A percentile compares a stretch with the other conserved stretches of the same genome.
phyloP scores from a whole-genome alignment of 2,888 invertebrate genomes.

The Phaedon cochleariae region DNA sequence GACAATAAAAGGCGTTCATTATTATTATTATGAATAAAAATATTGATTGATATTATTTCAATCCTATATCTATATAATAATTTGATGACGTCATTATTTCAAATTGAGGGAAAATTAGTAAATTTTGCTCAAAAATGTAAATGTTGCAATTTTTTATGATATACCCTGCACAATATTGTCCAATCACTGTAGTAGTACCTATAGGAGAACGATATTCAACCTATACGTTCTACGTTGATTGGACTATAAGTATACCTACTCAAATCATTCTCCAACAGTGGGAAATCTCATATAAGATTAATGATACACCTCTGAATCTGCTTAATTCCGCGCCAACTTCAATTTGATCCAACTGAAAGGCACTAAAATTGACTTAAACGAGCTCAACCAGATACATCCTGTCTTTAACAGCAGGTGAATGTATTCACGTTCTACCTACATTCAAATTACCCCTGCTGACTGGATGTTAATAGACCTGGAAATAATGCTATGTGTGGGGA shows the following conservation, averaged over 20 bases:
- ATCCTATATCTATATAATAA: too few relatives aligned
- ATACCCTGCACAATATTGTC: too few relatives aligned
- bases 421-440: constrained; percentile 37
- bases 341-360: constrained; percentile 36
- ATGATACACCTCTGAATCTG: constrained; percentile 33
- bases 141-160: too few relatives aligned
- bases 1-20: too few relatives aligned
- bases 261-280: constrained; percentile 4
- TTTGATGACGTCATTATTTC: too few relatives aligned
- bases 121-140: too few relatives aligned
- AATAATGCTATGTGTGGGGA: constrained; percentile 4
- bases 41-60: too few relatives aligned
- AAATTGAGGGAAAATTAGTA: too few relatives aligned
- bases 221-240: neutral
- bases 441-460: constrained; percentile 24
- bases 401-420: constrained; percentile 40
- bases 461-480: constrained; percentile 13
- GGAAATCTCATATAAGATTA: constrained; percentile 25
- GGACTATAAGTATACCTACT: neutral
- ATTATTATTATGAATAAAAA: too few relatives aligned
- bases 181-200: too few relatives aligned
- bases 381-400: constrained; percentile 39
- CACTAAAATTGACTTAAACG: constrained; percentile 37
- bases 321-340: constrained; percentile 29
- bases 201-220: too few relatives aligned